Evolutionary conservation across 2,888 invertebrate species (phyloP).

Genomic region (Drosophila infuscata): DNA sequence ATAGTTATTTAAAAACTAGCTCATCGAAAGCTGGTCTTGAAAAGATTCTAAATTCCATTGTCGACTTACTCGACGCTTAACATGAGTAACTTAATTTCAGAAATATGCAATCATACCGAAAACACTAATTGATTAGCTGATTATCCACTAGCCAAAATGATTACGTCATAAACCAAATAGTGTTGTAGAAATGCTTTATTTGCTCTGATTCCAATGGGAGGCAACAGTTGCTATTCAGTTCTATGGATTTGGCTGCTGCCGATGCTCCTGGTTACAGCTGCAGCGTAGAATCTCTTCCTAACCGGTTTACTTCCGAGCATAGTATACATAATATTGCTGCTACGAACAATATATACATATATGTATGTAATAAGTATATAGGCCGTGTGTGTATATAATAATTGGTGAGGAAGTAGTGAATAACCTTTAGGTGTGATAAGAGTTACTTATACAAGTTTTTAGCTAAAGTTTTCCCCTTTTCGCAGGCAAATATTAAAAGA

Average conservation of each 20-base stretch:
- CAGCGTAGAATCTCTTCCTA: slow-evolving; percentile 31
- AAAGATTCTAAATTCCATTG: not conserved
- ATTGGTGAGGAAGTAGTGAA: slow-evolving; percentile 1
- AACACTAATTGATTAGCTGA: slow-evolving; percentile 29
- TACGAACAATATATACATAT: slow-evolving; percentile 10
- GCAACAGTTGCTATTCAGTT: slow-evolving; percentile 31
- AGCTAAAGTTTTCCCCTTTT: not conserved
- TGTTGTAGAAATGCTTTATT: not conserved
- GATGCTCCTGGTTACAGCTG: slow-evolving; percentile 24
- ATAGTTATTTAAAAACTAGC: not conserved
- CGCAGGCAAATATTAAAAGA: slow-evolving; percentile 40
- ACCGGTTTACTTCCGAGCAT: slow-evolving; percentile 56
- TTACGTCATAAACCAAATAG: slow-evolving; percentile 6
- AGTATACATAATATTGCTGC: slow-evolving; percentile 21
- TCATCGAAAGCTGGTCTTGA: not conserved
- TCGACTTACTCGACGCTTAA: not conserved
- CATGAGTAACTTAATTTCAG: not conserved
- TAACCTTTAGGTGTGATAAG: not conserved
- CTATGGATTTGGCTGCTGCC: slow-evolving; percentile 14
- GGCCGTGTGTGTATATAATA: slow-evolving; percentile 13
- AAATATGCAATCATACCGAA: slow-evolving; percentile 6
- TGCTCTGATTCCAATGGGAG: slow-evolving; percentile 8
- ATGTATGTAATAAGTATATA: slow-evolving; percentile 5
- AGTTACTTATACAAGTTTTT: slow-evolving; percentile 12
- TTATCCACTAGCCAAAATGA: slow-evolving; percentile 1